phyloP scores from a whole-genome alignment of 2,113 vertebrate genomes.

The Microtus pennsylvanicus region DNA sequence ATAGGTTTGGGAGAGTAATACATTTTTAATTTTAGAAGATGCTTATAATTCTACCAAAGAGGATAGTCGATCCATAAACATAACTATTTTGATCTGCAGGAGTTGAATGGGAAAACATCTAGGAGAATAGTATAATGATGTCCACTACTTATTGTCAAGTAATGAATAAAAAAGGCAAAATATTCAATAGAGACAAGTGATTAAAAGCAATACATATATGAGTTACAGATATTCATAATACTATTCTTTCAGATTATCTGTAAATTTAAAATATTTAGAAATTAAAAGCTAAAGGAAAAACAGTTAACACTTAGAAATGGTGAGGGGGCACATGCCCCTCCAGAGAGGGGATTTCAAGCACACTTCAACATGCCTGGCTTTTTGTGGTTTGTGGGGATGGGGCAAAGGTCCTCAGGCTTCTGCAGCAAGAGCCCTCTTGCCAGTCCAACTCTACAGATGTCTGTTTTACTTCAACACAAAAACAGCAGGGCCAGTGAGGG shows the following conservation, averaged over 20 bases:
- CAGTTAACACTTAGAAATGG: background rate
- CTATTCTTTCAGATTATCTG: slow-evolving; percentile 27
- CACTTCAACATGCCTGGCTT: background rate
- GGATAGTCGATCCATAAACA: slow-evolving; percentile 14
- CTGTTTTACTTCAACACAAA: slow-evolving; percentile 24
- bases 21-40: slow-evolving; percentile 51
- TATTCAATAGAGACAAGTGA: background rate
- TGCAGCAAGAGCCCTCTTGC: background rate
- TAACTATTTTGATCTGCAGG: background rate
- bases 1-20: background rate
- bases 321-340: background rate
- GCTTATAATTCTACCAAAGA: slow-evolving; percentile 29
- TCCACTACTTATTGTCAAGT: slow-evolving; percentile 31
- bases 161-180: background rate
- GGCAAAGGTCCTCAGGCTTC: background rate
- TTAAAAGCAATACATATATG: background rate
- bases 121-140: background rate
- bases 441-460: background rate
- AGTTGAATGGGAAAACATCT: slow-evolving; percentile 1
- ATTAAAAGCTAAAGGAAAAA: background rate
- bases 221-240: background rate
- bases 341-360: background rate
- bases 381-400: too few relatives aligned
- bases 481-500: background rate
- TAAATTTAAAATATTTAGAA: slow-evolving; percentile 39